phyloP scores from a whole-genome alignment of 2,888 invertebrate genomes.

The Mythimna pallens region DNA sequence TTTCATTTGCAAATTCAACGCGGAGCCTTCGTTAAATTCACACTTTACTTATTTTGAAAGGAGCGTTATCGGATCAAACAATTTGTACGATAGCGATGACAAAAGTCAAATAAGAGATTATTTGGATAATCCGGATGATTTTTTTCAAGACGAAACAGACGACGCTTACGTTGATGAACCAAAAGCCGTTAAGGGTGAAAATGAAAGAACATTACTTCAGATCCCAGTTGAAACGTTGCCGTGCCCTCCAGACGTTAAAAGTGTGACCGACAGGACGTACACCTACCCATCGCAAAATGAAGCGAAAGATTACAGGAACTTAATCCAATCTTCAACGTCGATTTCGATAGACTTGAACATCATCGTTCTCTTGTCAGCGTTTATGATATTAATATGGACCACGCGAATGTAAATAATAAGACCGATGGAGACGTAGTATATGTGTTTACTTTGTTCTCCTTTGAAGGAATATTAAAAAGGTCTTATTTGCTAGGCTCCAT shows the following conservation, averaged over 20 bases:
- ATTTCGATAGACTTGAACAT: conserved; percentile 63
- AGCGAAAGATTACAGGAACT: conserved; percentile 88
- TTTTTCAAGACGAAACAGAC: conserved; percentile 84
- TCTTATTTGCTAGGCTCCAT: conserved; percentile 59
- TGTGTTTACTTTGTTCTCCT: conserved; percentile 60
- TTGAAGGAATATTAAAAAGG: conserved; percentile 62
- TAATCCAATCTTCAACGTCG: conserved; percentile 79
- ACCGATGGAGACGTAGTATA: conserved; percentile 15
- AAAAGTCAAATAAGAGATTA: conserved; percentile 82
- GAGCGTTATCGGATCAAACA: conserved; percentile 81
- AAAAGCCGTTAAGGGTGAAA: conserved; percentile 79
- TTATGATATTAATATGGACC: conserved; percentile 72
- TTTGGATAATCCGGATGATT: conserved; percentile 80
- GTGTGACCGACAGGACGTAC: conserved; percentile 90
- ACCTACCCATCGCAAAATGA: conserved; percentile 91
- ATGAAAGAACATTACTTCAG: conserved; percentile 88
- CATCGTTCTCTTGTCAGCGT: conserved; percentile 67
- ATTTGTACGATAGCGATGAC: conserved; percentile 81
- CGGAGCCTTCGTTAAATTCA: conserved; percentile 81
- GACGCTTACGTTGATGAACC: conserved; percentile 84
- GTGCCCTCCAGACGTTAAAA: conserved; percentile 91
- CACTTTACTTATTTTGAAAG: conserved; percentile 86
- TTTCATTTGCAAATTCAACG: conserved; percentile 93
- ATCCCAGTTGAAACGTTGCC: conserved; percentile 91
- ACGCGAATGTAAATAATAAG: conserved; percentile 66